These are phyloP conservation scores for Trichogramma pretiosum DNA, from an alignment of 1,140 invertebrate genomes.

Conservation along the genomic window DNA sequence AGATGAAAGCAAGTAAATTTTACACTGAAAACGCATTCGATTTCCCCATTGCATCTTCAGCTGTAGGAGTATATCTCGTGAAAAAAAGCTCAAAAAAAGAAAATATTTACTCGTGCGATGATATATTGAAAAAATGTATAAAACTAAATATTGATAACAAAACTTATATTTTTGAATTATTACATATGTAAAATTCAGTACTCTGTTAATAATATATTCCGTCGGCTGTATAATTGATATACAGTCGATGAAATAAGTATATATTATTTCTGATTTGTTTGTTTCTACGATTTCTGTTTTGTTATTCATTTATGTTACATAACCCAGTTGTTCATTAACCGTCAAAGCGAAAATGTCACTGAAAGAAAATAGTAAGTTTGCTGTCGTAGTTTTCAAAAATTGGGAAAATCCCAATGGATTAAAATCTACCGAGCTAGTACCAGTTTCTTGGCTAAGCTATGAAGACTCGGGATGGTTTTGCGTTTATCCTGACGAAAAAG, in stretches of 20 bases:
- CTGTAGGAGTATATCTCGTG: conserved; percentile 1
- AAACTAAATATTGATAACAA: background rate
- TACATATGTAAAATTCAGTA: background rate
- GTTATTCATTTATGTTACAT: background rate
- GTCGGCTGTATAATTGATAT: background rate
- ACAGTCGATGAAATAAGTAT: background rate
- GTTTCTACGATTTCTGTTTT: background rate
- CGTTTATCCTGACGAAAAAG: background rate
- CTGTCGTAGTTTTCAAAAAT: background rate
- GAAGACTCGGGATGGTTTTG: background rate
- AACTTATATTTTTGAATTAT: background rate
- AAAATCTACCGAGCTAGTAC: background rate
- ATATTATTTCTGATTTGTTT: background rate
- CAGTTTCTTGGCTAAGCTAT: background rate
- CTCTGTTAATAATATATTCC: background rate
- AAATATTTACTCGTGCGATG: conserved; percentile 2
- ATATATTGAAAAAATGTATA: conserved; percentile 17
- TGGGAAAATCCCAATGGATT: background rate
- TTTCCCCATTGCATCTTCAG: conserved; percentile 9
- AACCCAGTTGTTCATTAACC: background rate
- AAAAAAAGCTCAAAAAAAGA: conserved; percentile 2
- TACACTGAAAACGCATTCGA: conserved; percentile 9
- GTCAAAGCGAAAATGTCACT: background rate
- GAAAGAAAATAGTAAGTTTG: background rate
- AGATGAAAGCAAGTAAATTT: conserved; percentile 9